These are phyloP conservation scores for Chloroclystis v-ata DNA, from an alignment of 2,888 invertebrate species.

Conservation along the genomic window DNA sequence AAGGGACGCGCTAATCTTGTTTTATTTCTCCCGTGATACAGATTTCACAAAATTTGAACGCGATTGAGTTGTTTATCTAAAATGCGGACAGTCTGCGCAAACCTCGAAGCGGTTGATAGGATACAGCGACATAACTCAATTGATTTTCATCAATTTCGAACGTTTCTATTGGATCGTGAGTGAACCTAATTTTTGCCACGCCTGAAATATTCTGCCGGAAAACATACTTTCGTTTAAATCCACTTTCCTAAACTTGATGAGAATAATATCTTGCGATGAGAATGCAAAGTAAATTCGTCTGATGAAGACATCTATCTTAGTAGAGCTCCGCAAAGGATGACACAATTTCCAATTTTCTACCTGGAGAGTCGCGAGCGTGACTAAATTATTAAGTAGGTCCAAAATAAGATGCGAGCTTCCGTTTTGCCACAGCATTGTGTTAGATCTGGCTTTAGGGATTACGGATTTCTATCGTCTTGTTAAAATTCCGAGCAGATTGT, in stretches of 20 bases:
- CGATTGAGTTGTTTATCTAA: slow-evolving; percentile 27
- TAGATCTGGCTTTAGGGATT: slow-evolving; percentile 60
- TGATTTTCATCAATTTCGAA: slow-evolving; percentile 29
- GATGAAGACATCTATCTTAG: slow-evolving; percentile 57
- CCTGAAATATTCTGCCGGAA: slow-evolving; percentile 24
- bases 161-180: slow-evolving; percentile 22
- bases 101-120: slow-evolving; percentile 23
- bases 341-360: slow-evolving; percentile 76
- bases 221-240: not conserved
- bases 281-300: slow-evolving; percentile 40
- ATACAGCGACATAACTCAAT: slow-evolving; percentile 29
- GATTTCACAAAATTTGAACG: slow-evolving; percentile 21
- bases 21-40: slow-evolving; percentile 29
- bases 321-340: slow-evolving; percentile 56
- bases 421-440: slow-evolving; percentile 65
- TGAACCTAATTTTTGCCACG: slow-evolving; percentile 23
- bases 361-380: slow-evolving; percentile 66
- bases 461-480: slow-evolving; percentile 68
- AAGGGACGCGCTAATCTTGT: slow-evolving; percentile 24
- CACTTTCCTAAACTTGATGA: not conserved
- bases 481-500: slow-evolving; percentile 67
- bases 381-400: slow-evolving; percentile 68
- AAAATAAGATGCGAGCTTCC: slow-evolving; percentile 70
- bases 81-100: slow-evolving; percentile 18
- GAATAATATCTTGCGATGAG: slow-evolving; percentile 16